Base-by-base conservation (phyloP, 2,113 vertebrate genomes). In the Colinus virginianus region DNA sequence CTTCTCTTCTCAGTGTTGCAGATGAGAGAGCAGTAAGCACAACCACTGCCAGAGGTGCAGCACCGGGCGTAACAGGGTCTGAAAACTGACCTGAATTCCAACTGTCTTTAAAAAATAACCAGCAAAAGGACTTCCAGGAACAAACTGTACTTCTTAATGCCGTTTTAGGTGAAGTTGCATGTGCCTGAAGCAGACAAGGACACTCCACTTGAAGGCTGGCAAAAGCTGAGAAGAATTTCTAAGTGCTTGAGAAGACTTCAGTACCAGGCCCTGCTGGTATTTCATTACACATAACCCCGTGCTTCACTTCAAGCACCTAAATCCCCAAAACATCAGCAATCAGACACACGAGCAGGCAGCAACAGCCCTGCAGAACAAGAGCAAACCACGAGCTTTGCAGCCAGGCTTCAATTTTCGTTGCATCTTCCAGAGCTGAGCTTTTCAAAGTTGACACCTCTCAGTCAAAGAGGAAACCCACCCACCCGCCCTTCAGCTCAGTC, bases 321-420 rank as follows among this genome's bases (percentile, higher is more conserved):
- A 12, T 20, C 25, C 13, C 1, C n/a, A 15, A 4, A 7, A 21
- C 1, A 4, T 15, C 21, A 28, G 80, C 21, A 16, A 38, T 3
- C 3, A 2, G 1, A 16, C 20, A 7, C 0, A 1, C 1, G 2
- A 64, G 38, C n/a, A 23, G 48, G 6, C 3, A 9, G 23, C 8
- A 19, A 21, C 26, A 17, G 53, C 66, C 34, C 46, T 4, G 0
- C 11, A 64, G 62, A 53, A 14, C 5, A 14, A 51, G 23, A 26
- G 28, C 28, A 56, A 51, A 9, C 22, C 34, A 23, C 9, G 16
- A 11, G 20, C 40, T 10, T 22, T n/a, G 11, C 25, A 3, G 16
- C 32, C 45, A 11, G 3, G 5, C 62, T 7, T 11, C 19, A 4
- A 5, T 13, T 19, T 11, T 11, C 8, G 25, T 38, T 42, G 23